phyloP scores from a whole-genome alignment of 2,797 vertebrate species.

The Protonibea diacanthus region DNA sequence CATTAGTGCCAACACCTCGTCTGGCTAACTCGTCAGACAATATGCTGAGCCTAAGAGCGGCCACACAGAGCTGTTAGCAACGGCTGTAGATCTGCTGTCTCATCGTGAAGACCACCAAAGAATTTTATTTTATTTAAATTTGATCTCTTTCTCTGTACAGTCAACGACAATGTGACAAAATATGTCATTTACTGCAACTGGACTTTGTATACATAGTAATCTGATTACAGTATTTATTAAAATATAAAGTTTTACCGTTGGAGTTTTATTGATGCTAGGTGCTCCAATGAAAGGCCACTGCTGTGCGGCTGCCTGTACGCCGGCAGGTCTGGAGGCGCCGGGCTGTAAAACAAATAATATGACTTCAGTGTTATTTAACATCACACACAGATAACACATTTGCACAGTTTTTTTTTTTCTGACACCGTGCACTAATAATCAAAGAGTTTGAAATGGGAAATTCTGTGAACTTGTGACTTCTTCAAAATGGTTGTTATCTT shows the following conservation, averaged over 20 bases:
- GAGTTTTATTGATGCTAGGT: conserved; percentile 40
- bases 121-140: too few relatives aligned
- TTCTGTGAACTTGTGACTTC: conserved; percentile 38
- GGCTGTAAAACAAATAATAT: conserved; percentile 52
- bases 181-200: not conserved
- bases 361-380: not conserved
- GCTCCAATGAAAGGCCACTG: conserved; percentile 22
- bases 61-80: not conserved
- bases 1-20: too few relatives aligned
- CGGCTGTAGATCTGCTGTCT: not conserved
- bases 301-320: not conserved
- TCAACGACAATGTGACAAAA: not conserved
- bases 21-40: too few relatives aligned
- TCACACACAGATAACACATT: not conserved
- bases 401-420: not conserved
- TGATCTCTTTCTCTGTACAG: not conserved
- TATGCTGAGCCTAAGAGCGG: not conserved
- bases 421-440: not conserved
- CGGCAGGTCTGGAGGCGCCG: conserved; percentile 4
- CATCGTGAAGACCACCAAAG: too few relatives aligned
- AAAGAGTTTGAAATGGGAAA: not conserved
- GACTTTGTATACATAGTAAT: not conserved
- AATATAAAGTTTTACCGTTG: conserved; percentile 39
- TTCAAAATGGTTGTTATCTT: conserved; percentile 61
- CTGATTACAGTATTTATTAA: not conserved